Conservation (phyloP, 2,113 vertebrate genomes). For the Columbina picui region DNA sequence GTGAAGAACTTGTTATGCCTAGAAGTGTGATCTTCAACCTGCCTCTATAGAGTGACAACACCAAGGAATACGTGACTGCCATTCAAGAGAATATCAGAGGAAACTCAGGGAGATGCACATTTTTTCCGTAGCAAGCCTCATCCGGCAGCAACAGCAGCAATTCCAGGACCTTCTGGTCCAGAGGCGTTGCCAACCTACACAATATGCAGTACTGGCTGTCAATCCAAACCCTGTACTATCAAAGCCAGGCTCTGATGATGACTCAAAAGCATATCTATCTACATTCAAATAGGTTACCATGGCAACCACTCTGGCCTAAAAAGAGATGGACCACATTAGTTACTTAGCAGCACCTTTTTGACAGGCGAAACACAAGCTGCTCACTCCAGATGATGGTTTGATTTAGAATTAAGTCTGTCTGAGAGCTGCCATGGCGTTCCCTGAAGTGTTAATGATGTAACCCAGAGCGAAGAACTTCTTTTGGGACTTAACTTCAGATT, state of each 20-base stretch:
- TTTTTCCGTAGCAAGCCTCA: neutral
- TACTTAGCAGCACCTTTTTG: slow-evolving; percentile 66
- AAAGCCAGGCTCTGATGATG: slow-evolving; percentile 32
- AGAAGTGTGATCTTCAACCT: neutral
- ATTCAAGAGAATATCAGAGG: neutral
- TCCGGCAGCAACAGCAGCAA: slow-evolving; percentile 24
- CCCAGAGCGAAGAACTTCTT: neutral
- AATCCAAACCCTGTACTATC: slow-evolving; percentile 22
- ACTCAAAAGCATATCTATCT: slow-evolving; percentile 48
- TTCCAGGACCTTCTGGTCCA: slow-evolving; percentile 59
- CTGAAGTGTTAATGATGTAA: slow-evolving; percentile 9
- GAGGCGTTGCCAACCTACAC: slow-evolving; percentile 49
- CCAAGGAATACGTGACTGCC: neutral
- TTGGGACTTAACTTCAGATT: neutral
- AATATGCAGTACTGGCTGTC: slow-evolving; percentile 44
- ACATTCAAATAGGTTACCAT: slow-evolving; percentile 35
- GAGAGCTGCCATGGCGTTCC: neutral
- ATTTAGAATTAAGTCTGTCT: slow-evolving; percentile 28
- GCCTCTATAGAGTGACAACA: neutral
- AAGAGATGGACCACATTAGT: slow-evolving; percentile 65
- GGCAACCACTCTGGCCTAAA: slow-evolving; percentile 61
- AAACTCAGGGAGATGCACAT: neutral
- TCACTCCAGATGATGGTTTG: slow-evolving; percentile 54
- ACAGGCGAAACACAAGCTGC: slow-evolving; percentile 67
- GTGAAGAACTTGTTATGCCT: neutral